Percentiles rank a stretch among this genome's conserved stretches.
Evolutionary conservation across 2,888 invertebrate genomes (phyloP).

Genomic region (Encarsia formosa): DNA sequence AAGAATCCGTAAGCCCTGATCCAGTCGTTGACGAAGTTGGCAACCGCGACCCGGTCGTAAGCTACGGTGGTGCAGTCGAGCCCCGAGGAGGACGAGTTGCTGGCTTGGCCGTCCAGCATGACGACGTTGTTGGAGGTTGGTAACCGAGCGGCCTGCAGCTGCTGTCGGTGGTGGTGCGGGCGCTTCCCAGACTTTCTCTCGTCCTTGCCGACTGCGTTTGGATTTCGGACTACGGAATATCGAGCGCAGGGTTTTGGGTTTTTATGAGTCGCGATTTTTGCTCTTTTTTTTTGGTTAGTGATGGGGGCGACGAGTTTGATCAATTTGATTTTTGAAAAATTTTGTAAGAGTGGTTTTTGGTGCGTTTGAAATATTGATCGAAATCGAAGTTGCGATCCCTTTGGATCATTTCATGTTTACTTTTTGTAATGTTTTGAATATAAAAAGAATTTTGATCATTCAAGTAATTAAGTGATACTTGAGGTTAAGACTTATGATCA

Average conservation of each 20-base stretch:
- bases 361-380: no score
- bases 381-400: no score
- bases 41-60: conserved; percentile 49
- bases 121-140: conserved; percentile 1
- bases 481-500: no score
- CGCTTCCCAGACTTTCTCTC: conserved; percentile 34
- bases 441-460: no score
- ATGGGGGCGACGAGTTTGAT: not conserved
- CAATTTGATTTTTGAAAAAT: not conserved
- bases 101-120: no score
- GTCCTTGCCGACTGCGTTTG: conserved; percentile 38
- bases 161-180: not conserved
- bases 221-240: no score
- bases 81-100: no score
- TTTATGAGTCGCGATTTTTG: not conserved
- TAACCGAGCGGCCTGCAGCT: conserved; percentile 6
- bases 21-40: conserved; percentile 69
- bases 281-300: not conserved
- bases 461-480: no score
- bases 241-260: no score
- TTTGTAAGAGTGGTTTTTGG: not conserved
- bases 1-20: conserved; percentile 66
- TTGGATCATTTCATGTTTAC: no score
- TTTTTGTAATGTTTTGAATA: no score
- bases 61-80: conserved; percentile 54